Evolutionary conservation across 2,113 vertebrate species (phyloP), one percentile per base, ranked within the genome.

Genomic region (Esox niger): DNA sequence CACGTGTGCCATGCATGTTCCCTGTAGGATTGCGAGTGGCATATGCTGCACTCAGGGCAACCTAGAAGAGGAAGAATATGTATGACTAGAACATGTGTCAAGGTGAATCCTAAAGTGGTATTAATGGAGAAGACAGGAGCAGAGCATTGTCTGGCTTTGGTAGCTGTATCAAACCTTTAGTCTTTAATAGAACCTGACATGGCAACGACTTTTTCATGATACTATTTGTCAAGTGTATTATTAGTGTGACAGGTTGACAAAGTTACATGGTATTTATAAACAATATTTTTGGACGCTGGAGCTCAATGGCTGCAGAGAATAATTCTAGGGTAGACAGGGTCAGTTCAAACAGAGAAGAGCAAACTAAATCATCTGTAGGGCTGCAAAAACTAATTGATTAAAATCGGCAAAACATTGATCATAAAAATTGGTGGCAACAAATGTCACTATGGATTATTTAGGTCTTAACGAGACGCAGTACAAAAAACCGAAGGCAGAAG

Each of bases 101-200:
- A 80, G 83, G 74, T 83, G 82, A 84, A 78, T 70, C 77, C 68
- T 38, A 62, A 79, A 83, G 59, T 78, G 78, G 87, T 75, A 86
- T 76, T 77, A 80, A 84, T 62, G 62, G 80, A 77, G 76, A 46
- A 66, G 79, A 43, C 38, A 43, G 38, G 38, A 64, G 27, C n/a
- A 49, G 23, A 30, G 46, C 78, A 82, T 82, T 72, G 80, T 77
- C 76, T 78, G 71, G 63, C 62, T 74, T 62, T 74, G 62, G 58
- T 70, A 82, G 76, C 64, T 58, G 73, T 74, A 86, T 76, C 69
- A 69, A 49, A 38, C 73, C 62, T 79, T 70, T 84, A 83, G 86
- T 82, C 62, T 79, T 70, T 84, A 83, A 87, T 82, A 64, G 71
- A 38, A 62, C 35, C 43, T 68, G 81, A 84, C 84, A 79, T 78